Evolutionary conservation across 2,888 invertebrate species (phyloP).

Genomic region (Drosophila merina): DNA sequence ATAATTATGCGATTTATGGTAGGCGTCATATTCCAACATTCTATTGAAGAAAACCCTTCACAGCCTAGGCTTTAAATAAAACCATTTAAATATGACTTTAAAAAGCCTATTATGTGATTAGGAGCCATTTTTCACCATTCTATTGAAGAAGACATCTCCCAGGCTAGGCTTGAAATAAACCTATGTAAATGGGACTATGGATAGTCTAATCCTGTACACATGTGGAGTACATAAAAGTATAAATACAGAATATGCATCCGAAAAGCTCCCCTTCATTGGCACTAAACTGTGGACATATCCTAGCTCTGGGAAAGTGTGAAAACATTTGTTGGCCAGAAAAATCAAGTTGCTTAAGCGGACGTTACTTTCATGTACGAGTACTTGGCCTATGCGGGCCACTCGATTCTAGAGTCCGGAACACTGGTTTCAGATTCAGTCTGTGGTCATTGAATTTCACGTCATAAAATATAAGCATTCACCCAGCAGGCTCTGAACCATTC

Average conservation of each 20-base stretch:
- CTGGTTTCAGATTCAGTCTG: slow-evolving; percentile 24
- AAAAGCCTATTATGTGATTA: too few species aligned
- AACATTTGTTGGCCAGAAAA: not conserved
- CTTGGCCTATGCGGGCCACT: slow-evolving; percentile 31
- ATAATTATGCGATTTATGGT: not conserved
- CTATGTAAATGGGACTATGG: not conserved
- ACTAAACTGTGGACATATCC: not conserved
- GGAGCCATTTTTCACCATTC: too few species aligned
- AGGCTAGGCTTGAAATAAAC: too few species aligned
- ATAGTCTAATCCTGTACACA: not conserved
- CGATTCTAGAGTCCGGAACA: slow-evolving; percentile 15
- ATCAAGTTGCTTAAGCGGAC: slow-evolving; percentile 44
- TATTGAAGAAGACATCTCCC: too few species aligned
- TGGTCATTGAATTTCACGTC: slow-evolving; percentile 53
- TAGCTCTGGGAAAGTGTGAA: not conserved
- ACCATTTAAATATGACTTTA: too few species aligned
- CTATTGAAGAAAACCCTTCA: too few species aligned
- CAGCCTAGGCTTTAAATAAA: too few species aligned
- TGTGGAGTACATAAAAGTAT: not conserved
- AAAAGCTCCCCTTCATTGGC: not conserved
- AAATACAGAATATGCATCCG: not conserved
- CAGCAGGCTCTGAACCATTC: slow-evolving; percentile 6
- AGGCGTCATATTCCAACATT: too few species aligned
- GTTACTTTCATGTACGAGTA: slow-evolving; percentile 41
- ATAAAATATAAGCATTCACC: slow-evolving; percentile 52